These are phyloP conservation scores for Odontocolon sp. DNA, from an alignment of 2,888 invertebrate species.

Conservation along the genomic window DNA sequence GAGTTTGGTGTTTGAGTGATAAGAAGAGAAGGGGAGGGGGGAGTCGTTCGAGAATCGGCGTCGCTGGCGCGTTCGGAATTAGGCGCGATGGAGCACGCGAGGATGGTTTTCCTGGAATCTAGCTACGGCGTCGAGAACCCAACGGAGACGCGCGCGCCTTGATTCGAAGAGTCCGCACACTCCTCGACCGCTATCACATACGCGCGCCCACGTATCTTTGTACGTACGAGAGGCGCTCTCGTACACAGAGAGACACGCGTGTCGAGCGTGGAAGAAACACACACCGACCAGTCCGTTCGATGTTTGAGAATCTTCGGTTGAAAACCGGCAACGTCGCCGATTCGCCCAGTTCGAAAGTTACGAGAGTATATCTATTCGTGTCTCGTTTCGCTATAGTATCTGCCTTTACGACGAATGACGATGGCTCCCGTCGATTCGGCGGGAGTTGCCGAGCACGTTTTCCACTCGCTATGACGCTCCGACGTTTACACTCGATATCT, in stretches of 20 bases:
- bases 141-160: conserved; percentile 21
- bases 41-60: background rate
- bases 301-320: conserved; percentile 19
- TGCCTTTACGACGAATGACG: conserved; percentile 27
- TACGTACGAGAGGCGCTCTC: background rate
- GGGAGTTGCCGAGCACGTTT: conserved; percentile 61
- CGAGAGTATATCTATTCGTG: conserved; percentile 10
- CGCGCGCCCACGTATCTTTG: background rate
- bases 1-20: background rate
- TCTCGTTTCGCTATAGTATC: background rate
- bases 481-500: background rate
- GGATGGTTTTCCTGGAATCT: conserved; percentile 56
- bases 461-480: conserved; percentile 38
- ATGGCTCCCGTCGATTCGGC: conserved; percentile 52
- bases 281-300: background rate
- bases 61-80: conserved; percentile 20
- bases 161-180: no score
- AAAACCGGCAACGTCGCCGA: conserved; percentile 58
- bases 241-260: conserved; percentile 16
- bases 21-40: background rate
- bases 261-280: no score
- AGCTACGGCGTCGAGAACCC: conserved; percentile 4
- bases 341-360: conserved; percentile 59
- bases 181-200: no score
- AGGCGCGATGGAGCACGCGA: conserved; percentile 28